A percentile compares a stretch with the other conserved stretches of the same genome.
Evolutionary conservation across 1,140 invertebrate genomes (phyloP).

Genomic region (Aphaenogaster ashmeadi): DNA sequence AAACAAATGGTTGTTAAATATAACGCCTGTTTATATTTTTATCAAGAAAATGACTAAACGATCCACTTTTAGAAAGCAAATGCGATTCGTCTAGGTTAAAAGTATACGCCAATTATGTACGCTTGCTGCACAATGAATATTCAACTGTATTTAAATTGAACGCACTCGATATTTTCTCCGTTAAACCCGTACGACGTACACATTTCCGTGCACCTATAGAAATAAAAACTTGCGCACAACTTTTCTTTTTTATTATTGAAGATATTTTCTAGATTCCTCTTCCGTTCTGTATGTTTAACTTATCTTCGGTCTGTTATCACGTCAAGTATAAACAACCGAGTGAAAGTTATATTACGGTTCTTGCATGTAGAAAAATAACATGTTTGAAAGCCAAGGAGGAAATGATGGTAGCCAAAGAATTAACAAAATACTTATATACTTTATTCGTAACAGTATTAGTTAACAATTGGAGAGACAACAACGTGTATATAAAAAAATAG

Average conservation of each 20-base stretch:
- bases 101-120: not conserved
- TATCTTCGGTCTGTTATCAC: not conserved
- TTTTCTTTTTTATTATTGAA: not conserved
- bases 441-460: conserved; percentile 82
- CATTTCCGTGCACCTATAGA: not conserved
- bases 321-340: not conserved
- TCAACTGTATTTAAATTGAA: not conserved
- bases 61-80: conserved; percentile 16
- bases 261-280: not conserved
- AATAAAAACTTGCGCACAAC: not conserved
- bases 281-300: not conserved
- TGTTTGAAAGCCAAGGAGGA: not conserved
- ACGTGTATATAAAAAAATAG: conserved; percentile 75
- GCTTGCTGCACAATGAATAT: conserved; percentile 6
- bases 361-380: not conserved
- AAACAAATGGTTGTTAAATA: not conserved
- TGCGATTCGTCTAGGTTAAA: not conserved
- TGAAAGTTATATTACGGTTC: conserved; percentile 2
- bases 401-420: conserved; percentile 32
- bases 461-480: conserved; percentile 81
- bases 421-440: conserved; percentile 84
- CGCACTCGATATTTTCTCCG: not conserved
- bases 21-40: not conserved
- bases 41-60: not conserved
- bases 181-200: not conserved